Evolutionary conservation across 2,797 vertebrate genomes (phyloP), one percentile per base, ranked within the genome.

Genomic region (Ptychobarbus kaznakovi): DNA sequence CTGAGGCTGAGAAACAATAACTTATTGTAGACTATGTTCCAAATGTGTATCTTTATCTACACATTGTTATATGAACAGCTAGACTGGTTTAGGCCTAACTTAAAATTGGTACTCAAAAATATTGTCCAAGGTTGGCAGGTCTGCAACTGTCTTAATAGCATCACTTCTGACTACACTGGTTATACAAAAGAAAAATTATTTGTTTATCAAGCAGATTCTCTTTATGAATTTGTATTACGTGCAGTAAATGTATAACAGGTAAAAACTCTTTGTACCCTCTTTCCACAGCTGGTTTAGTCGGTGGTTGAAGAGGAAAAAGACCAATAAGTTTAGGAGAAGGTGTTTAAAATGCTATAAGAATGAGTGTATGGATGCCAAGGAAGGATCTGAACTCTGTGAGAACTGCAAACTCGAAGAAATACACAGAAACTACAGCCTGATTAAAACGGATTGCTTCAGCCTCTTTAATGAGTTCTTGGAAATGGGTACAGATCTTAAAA

Each of bases 401-500:
- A 93, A 91, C 89, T 95, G 95, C 90, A 94, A 94, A 83, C 87
- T 94, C 4, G 87, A 91, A 75, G 92, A 95, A 81, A 97, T 97
- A 95, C 90, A 93, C 83, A 91, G 73, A 28, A 98, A 99, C 93
- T 97, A 97, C 9, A 90, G 86, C 3, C 95, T 98, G 82, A 95
- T 93, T 0, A 68, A 96, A 0, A 96, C 97, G 0, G 90, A 96
- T 83, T 18, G 89, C 85, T 98, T 97, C 94, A 98, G 96, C 89
- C 92, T 99, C 77, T 98, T 99, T 44, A 92, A 97, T 0, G 98
- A 99, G 93, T 99, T 97, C 91, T 88, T 98, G 90, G 98, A 99
- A 91, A 99, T 99, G 94, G 97, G 97, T 99, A 92, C 16, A 86
- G 78, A 10, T 25, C 10, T 22, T n/a, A 0, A 70, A 73, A 49